A percentile compares a stretch with the other conserved stretches of the same genome.
Conservation (phyloP, 2,113 vertebrate genomes). For the Halichoeres trimaculatus region DNA sequence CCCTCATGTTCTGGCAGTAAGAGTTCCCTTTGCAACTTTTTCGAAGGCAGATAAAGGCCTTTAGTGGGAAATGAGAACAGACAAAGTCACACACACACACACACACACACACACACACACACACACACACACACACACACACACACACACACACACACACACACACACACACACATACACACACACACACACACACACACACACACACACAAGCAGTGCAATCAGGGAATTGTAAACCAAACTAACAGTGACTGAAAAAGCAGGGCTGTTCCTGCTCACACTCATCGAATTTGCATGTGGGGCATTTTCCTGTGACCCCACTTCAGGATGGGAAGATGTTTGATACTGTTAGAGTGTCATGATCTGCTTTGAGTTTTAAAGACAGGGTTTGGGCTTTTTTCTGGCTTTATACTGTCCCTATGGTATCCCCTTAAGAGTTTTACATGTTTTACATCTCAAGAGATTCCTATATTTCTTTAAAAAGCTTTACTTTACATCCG, state of each 20-base stretch:
- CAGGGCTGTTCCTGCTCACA: not conserved
- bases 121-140: too few relatives aligned
- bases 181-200: too few relatives aligned
- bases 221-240: conserved; percentile 9
- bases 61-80: conserved; percentile 1
- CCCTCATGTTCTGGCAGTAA: conserved; percentile 66
- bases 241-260: not conserved
- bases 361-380: not conserved
- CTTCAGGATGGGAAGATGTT: too few relatives aligned
- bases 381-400: too few relatives aligned
- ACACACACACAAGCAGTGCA: conserved; percentile 17
- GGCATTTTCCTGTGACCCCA: not conserved
- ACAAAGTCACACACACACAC: conserved; percentile 31
- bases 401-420: too few relatives aligned
- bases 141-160: too few relatives aligned
- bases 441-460: too few relatives aligned
- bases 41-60: conserved; percentile 30
- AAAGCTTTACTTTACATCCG: too few relatives aligned
- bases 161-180: too few relatives aligned
- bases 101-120: too few relatives aligned
- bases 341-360: not conserved
- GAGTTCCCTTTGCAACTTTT: conserved; percentile 76
- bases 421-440: too few relatives aligned
- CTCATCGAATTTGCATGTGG: not conserved
- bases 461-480: too few relatives aligned